phyloP scores from a whole-genome alignment of 2,797 vertebrate genomes.

The Acanthurus lineatus region DNA sequence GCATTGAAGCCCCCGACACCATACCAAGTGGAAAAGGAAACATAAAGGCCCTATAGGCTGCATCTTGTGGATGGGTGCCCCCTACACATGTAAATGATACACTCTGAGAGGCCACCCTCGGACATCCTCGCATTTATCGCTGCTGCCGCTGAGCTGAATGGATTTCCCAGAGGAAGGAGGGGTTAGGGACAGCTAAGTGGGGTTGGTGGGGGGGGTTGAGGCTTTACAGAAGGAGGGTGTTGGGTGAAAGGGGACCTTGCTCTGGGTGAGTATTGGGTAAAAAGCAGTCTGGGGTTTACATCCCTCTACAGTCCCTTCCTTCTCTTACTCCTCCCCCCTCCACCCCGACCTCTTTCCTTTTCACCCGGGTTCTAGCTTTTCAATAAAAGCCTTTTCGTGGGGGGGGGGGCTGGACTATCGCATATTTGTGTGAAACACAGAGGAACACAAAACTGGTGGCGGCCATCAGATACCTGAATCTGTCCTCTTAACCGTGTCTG shows the following conservation, averaged over 20 bases:
- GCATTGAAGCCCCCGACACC: constrained; percentile 41
- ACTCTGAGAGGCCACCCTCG: constrained; percentile 48
- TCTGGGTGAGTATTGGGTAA: constrained; percentile 61
- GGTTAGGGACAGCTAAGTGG: constrained; percentile 58
- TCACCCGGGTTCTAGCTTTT: constrained; percentile 48
- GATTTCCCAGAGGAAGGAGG: constrained; percentile 60
- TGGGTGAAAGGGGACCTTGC: constrained; percentile 63
- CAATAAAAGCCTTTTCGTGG: constrained; percentile 43
- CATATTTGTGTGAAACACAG: constrained; percentile 64
- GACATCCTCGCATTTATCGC: constrained; percentile 67
- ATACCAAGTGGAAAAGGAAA: constrained; percentile 45
- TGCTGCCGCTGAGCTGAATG: constrained; percentile 50
- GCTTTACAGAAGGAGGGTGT: constrained; percentile 60
- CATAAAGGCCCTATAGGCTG: constrained; percentile 56
- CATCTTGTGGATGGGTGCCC: constrained; percentile 33
- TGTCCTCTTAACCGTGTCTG: constrained; percentile 45
- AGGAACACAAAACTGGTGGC: constrained; percentile 52
- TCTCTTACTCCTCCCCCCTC: constrained; percentile 41
- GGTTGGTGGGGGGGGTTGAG: constrained; percentile 14
- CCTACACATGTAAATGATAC: constrained; percentile 77
- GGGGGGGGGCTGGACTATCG: constrained; percentile 15
- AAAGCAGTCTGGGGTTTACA: constrained; percentile 60
- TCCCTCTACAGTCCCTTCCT: constrained; percentile 45
- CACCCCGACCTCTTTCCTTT: constrained; percentile 49
- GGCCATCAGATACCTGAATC: constrained; percentile 70